These are phyloP conservation scores for Drosophila mayaguana DNA, from an alignment of 2,888 invertebrate species.

Conservation along the genomic window DNA sequence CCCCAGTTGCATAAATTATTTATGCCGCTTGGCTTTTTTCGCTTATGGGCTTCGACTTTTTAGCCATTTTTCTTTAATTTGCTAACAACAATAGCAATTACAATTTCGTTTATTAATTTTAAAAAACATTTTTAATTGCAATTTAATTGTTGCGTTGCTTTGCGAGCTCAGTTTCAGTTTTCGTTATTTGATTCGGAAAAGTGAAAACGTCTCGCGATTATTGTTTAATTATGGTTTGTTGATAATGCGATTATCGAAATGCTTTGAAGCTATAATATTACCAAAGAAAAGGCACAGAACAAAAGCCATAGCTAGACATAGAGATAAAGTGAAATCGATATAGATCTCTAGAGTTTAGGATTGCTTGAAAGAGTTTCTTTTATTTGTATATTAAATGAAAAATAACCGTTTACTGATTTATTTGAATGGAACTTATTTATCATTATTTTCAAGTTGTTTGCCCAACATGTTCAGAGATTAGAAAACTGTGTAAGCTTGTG, in stretches of 20 bases:
- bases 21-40: slow-evolving; percentile 25
- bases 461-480: background rate
- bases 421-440: background rate
- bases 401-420: background rate
- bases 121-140: slow-evolving; percentile 65
- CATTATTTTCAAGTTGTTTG: background rate
- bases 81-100: slow-evolving; percentile 27
- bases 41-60: slow-evolving; percentile 35
- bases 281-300: background rate
- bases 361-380: background rate
- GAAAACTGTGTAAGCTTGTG: slow-evolving; percentile 10
- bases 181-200: slow-evolving; percentile 47
- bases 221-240: slow-evolving; percentile 55
- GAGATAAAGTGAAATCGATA: slow-evolving; percentile 3
- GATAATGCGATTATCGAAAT: slow-evolving; percentile 64
- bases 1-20: slow-evolving; percentile 72
- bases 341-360: background rate
- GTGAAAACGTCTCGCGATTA: slow-evolving; percentile 69
- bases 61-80: slow-evolving; percentile 39
- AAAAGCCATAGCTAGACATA: background rate
- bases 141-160: slow-evolving; percentile 63
- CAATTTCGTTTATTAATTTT: slow-evolving; percentile 29
- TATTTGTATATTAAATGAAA: background rate
- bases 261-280: slow-evolving; percentile 5
- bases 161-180: slow-evolving; percentile 34